phyloP scores from a whole-genome alignment of 2,113 vertebrate species.

The Trogon melanurus region DNA sequence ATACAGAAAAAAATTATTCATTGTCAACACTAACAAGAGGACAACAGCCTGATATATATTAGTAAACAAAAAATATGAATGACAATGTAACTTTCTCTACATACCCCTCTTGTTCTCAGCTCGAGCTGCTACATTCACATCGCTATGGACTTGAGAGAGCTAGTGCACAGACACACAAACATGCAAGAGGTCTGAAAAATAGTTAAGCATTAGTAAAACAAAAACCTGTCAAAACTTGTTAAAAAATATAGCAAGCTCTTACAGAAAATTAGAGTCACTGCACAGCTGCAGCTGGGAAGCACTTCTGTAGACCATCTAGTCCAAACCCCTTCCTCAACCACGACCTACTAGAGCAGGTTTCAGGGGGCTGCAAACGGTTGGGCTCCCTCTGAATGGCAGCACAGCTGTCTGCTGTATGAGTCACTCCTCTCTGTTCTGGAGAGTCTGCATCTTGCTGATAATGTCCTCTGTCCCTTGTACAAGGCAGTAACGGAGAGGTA shows the following conservation, averaged over 20 bases:
- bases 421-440: accelerated
- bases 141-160: accelerated
- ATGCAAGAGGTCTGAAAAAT: not conserved
- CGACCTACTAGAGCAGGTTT: not conserved
- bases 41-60: not conserved
- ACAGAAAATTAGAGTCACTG: not conserved
- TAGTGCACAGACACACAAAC: not conserved
- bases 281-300: not conserved
- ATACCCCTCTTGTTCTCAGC: accelerated
- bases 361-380: not conserved
- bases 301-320: not conserved
- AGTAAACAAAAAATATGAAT: not conserved
- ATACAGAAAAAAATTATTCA: not conserved
- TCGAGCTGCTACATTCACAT: not conserved
- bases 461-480: not conserved
- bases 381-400: not conserved
- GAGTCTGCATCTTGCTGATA: not conserved
- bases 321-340: not conserved
- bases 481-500: not conserved
- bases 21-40: not conserved
- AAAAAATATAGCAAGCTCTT: not conserved
- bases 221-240: not conserved
- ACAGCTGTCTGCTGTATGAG: not conserved
- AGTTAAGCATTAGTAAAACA: not conserved
- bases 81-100: not conserved